Base-by-base conservation (phyloP, 2,888 invertebrate genomes). In the Salpingus planirostris region DNA sequence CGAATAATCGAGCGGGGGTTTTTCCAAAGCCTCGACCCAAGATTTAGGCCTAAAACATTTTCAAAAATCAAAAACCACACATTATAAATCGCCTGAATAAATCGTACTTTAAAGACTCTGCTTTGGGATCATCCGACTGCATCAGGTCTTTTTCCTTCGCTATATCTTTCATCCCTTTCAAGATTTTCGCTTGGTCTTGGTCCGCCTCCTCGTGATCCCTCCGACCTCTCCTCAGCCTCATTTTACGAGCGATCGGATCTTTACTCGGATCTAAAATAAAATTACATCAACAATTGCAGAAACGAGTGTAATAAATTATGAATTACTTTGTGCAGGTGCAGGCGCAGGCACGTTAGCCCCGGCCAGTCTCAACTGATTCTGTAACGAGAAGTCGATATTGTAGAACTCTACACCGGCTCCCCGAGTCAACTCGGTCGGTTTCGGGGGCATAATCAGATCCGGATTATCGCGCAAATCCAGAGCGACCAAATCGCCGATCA, bases 351-450 rank as follows among this genome's bases (percentile, higher is more conserved):
- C 79, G 36, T 81, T 81, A 1, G 93, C 93, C 0, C 95, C 95
- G 11, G 95, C 95, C 43, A 92, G 65, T 43, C 89, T 74, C 32
- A 98, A 66, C 64, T 98, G 98, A 52, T 92, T 86, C 70, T 92
- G 91, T 41, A 98, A 70, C 0, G 96, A 95, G 69, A 98, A 99
- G 69, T 98, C 98, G 35, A 99, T 95, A 57, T 98, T 98, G 64
- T 98, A 99, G 67, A 87, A 98, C 59, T 89, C 88, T 27, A 90
- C 66, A 0, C 89, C 90, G 22, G 86, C 73, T 2, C 87, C 84
- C 40, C 79, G 72, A 1, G 56, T 57, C 47, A 81, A 76, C 60
- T 90, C 82, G 10, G 78, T 80, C 0, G 97, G 97, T 65, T 96
- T 96, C 2, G 91, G 91, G 0, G 98, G 98, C 92, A 98, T 95